phyloP scores from a whole-genome alignment of 1,140 invertebrate species.

The Callitettix versicolor region DNA sequence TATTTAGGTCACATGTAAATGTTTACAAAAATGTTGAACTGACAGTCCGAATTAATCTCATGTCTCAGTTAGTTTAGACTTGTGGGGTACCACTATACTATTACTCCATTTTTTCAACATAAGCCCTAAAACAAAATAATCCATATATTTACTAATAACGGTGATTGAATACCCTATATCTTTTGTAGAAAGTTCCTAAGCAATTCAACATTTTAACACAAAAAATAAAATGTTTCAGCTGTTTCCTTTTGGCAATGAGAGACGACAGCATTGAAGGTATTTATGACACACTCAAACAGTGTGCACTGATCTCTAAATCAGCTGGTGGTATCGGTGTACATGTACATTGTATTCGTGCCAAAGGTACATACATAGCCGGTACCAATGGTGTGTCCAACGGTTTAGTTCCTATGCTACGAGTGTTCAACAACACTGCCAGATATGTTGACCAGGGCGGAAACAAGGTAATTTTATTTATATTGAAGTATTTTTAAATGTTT shows the following conservation, averaged over 20 bases:
- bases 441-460: slow-evolving; percentile 99
- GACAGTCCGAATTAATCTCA: no score
- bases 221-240: no score
- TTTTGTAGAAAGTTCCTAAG: no score
- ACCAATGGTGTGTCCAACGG: slow-evolving; percentile 95
- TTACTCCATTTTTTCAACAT: no score
- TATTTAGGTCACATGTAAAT: no score
- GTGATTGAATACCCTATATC: no score
- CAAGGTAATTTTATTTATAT: slow-evolving; percentile 44
- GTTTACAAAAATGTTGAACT: no score
- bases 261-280: slow-evolving; percentile 99
- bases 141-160: no score
- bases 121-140: no score
- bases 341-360: slow-evolving; percentile 90
- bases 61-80: no score
- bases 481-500: background rate
- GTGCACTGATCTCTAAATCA: slow-evolving; percentile 92
- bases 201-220: no score
- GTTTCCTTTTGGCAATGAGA: slow-evolving; percentile 90
- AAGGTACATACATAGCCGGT: slow-evolving; percentile 84
- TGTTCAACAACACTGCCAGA: slow-evolving; percentile 91
- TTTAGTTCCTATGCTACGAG: slow-evolving; percentile 91
- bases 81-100: no score
- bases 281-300: slow-evolving; percentile 87
- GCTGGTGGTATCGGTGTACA: slow-evolving; percentile 96